phyloP scores from a whole-genome alignment of 2,113 vertebrate genomes.

The Oophaga pumilio region DNA sequence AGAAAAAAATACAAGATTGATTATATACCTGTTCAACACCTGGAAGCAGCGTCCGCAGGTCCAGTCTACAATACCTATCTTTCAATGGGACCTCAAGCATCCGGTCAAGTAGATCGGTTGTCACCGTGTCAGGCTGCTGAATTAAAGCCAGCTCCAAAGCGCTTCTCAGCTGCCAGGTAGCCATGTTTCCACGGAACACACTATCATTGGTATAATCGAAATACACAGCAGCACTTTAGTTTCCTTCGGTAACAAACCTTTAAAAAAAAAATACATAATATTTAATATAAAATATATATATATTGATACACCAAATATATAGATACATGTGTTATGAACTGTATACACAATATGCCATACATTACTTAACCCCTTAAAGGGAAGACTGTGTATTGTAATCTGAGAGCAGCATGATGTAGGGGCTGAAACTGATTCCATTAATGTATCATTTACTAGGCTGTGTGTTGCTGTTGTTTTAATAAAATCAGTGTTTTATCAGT shows the following conservation, averaged over 20 bases:
- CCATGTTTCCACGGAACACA: background rate
- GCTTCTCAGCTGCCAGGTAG: constrained; percentile 6
- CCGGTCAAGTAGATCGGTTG: constrained; percentile 17
- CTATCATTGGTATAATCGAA: background rate
- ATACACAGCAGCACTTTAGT: background rate
- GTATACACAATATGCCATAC: background rate
- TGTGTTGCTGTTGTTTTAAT: no score
- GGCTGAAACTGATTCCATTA: no score
- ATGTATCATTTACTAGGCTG: no score
- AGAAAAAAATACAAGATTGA: background rate
- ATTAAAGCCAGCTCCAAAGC: constrained; percentile 45
- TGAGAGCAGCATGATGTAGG: no score
- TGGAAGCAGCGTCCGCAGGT: constrained; percentile 9
- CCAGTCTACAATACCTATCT: constrained; percentile 36
- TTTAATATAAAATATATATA: no score
- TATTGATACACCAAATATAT: background rate
- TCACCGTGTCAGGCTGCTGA: constrained; percentile 33
- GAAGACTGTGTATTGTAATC: no score
- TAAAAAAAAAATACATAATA: background rate
- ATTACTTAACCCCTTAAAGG: no score
- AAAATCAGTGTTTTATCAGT: no score
- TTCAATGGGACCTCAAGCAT: constrained; percentile 13
- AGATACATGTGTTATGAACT: no score
- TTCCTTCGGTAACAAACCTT: background rate
- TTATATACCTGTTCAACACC: constrained; percentile 31